phyloP scores from a whole-genome alignment of 1,140 invertebrate genomes.

The Zaprionus kolodkinae region DNA sequence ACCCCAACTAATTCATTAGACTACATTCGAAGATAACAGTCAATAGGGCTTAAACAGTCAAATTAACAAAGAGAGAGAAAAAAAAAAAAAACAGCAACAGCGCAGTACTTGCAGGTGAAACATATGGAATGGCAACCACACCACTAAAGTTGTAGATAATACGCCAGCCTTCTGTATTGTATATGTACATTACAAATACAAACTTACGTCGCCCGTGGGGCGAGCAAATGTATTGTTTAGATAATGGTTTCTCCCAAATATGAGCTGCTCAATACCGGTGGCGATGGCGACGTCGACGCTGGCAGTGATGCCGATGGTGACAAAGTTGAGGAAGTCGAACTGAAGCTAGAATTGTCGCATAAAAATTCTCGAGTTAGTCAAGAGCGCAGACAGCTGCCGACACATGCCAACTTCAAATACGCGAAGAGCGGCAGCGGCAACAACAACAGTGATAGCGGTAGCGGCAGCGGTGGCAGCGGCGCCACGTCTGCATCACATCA shows the following conservation, averaged over 20 bases:
- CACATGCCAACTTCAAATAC: conserved; percentile 65
- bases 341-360: conserved; percentile 43
- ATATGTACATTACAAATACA: conserved; percentile 37
- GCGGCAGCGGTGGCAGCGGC: conserved; percentile 1
- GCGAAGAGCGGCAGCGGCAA: conserved; percentile 30
- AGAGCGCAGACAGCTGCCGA: conserved; percentile 23
- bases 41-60: not conserved
- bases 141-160: conserved; percentile 34
- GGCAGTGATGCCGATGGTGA: conserved; percentile 42
- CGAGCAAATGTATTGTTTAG: conserved; percentile 18
- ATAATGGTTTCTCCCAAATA: conserved; percentile 75
- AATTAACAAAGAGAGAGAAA: conserved; percentile 21
- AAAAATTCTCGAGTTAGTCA: conserved; percentile 28
- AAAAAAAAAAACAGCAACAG: conserved; percentile 25
- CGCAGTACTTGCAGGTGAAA: conserved; percentile 27
- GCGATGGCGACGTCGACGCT: conserved; percentile 18
- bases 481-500: conserved; percentile 50
- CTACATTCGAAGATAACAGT: conserved; percentile 12
- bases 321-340: conserved; percentile 71
- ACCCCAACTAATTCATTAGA: conserved; percentile 23
- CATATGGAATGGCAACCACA: conserved; percentile 42
- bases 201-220: conserved; percentile 18
- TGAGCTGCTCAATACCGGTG: conserved; percentile 61
- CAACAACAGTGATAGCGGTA: conserved; percentile 20
- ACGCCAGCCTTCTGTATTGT: conserved; percentile 3